Evolutionary conservation across 2,888 invertebrate genomes (phyloP).

Genomic region (Pollenia griseotomentosa): DNA sequence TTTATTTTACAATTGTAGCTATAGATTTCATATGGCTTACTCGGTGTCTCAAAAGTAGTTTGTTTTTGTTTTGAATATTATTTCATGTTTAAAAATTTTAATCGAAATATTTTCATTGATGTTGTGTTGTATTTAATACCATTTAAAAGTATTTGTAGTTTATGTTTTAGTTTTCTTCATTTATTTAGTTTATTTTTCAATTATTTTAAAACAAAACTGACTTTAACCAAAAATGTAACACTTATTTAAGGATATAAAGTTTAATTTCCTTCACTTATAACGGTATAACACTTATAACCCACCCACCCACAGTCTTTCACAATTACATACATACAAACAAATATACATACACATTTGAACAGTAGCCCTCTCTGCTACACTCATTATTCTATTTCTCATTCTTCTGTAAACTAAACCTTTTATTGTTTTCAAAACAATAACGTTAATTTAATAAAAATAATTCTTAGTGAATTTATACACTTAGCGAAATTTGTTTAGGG

Average conservation of each 20-base stretch:
- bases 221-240: conserved; percentile 10
- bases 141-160: conserved; percentile 38
- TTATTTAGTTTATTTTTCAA: conserved; percentile 22
- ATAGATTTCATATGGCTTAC: conserved; percentile 49
- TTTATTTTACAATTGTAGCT: conserved; percentile 49
- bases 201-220: conserved; percentile 27
- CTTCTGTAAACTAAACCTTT: not conserved
- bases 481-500: conserved; percentile 40
- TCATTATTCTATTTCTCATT: not conserved
- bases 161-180: conserved; percentile 53
- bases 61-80: conserved; percentile 46
- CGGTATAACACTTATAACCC: not conserved
- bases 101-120: conserved; percentile 41
- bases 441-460: not conserved
- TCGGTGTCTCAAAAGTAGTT: conserved; percentile 63
- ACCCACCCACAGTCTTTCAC: not conserved
- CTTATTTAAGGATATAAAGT: not conserved
- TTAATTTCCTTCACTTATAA: not conserved
- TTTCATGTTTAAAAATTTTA: conserved; percentile 14
- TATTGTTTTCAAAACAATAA: not conserved
- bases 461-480: conserved; percentile 8
- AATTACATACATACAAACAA: not conserved
- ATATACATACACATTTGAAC: not conserved
- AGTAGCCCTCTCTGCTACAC: not conserved
- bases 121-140: conserved; percentile 59